A percentile compares a stretch with the other conserved stretches of the same genome.
Conservation (phyloP, 2,888 invertebrate genomes). For the Drosophila meridiana region DNA sequence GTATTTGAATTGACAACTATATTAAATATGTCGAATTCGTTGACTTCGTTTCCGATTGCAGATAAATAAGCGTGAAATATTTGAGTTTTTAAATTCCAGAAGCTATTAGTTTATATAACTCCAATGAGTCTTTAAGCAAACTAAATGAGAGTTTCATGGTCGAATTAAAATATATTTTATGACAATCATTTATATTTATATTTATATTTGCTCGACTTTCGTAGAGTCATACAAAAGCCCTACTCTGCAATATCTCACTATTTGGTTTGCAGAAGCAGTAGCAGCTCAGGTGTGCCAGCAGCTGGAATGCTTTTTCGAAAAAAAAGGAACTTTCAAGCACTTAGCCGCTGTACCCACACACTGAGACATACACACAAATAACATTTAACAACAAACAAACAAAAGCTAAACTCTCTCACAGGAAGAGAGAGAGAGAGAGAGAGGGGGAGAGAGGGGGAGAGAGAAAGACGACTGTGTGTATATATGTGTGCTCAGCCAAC, state of each 20-base stretch:
- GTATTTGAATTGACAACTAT: background rate
- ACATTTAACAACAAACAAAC: constrained; percentile 55
- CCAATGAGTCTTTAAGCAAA: background rate
- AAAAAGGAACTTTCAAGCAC: constrained; percentile 36
- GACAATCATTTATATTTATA: background rate
- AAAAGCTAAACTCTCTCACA: constrained; percentile 32
- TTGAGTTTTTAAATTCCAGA: background rate
- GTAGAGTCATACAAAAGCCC: constrained; percentile 4
- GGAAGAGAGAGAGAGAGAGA: background rate
- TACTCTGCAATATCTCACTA: constrained; percentile 8
- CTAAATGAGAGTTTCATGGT: background rate
- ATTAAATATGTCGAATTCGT: background rate
- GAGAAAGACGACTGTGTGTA: background rate
- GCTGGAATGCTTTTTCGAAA: constrained; percentile 23
- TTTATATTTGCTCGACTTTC: background rate
- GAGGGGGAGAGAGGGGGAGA: background rate
- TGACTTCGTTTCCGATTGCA: background rate
- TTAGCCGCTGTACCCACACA: constrained; percentile 54
- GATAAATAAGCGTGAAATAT: background rate
- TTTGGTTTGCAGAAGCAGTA: constrained; percentile 6
- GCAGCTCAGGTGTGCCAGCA: constrained; percentile 38
- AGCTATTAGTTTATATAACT: background rate
- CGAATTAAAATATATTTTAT: background rate
- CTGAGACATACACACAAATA: constrained; percentile 25
- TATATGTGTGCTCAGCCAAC: constrained; percentile 37